Evolutionary conservation across 2,888 invertebrate genomes (phyloP).

Genomic region (Temnothorax unifasciatus): DNA sequence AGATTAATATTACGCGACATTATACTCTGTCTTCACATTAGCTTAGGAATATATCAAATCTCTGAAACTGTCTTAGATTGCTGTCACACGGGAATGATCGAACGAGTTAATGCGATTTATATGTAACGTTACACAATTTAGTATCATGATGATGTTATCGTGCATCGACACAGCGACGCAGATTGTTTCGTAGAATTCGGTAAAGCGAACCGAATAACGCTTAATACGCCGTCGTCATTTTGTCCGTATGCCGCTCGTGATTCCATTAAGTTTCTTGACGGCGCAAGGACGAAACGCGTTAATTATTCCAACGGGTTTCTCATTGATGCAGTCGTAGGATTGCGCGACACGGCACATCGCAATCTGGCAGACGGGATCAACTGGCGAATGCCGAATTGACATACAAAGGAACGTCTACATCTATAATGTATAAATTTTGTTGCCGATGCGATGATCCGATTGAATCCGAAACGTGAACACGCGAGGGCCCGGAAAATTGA

Average conservation of each 20-base stretch:
- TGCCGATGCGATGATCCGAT: conserved; percentile 63
- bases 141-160: not conserved
- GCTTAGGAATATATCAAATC: not conserved
- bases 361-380: conserved; percentile 15
- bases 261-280: conserved; percentile 20
- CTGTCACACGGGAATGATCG: not conserved
- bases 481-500: conserved; percentile 73
- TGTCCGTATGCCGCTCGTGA: not conserved
- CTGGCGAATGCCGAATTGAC: conserved; percentile 53
- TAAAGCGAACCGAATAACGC: not conserved
- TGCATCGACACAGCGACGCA: not conserved
- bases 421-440: conserved; percentile 76
- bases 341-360: conserved; percentile 6
- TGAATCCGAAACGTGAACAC: conserved; percentile 63
- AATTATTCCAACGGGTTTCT: conserved; percentile 59
- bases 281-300: conserved; percentile 48
- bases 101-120: not conserved
- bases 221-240: conserved; percentile 5
- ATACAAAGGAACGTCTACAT: conserved; percentile 59
- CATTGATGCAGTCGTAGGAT: not conserved
- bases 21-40: not conserved
- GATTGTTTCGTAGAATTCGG: not conserved
- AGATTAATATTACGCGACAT: too few species aligned
- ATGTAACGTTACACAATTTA: conserved; percentile 2
- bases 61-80: not conserved